phyloP scores from a whole-genome alignment of 1,140 invertebrate genomes.

The Latrodectus geometricus region DNA sequence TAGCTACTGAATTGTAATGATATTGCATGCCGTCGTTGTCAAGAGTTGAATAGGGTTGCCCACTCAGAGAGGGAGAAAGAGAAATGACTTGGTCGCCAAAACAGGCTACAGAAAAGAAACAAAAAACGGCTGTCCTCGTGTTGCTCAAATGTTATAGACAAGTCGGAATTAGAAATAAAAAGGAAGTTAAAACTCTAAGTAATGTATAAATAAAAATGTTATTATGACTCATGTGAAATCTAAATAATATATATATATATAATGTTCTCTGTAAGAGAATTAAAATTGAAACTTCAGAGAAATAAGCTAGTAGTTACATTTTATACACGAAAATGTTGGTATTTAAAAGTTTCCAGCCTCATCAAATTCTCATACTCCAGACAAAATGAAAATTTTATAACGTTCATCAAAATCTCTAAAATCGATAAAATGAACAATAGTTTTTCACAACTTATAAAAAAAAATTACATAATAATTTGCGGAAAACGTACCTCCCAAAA shows the following conservation, averaged over 20 bases:
- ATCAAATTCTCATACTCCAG: no score
- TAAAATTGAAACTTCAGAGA: no score
- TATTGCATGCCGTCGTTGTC: conserved; percentile 31
- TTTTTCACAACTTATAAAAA: no score
- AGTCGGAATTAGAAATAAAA: conserved; percentile 33
- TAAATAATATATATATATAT: conserved; percentile 13
- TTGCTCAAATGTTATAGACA: neutral
- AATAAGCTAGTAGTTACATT: no score
- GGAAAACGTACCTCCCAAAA: no score
- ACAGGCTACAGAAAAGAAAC: neutral
- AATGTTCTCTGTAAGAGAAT: neutral
- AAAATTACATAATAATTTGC: no score
- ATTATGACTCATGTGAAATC: conserved; percentile 11
- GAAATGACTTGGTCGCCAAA: neutral
- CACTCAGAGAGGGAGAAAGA: neutral
- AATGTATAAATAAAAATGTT: neutral
- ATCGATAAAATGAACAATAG: no score
- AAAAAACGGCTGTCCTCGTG: neutral
- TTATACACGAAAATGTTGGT: no score
- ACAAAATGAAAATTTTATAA: no score
- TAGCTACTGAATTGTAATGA: conserved; percentile 32
- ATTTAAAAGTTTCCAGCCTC: no score
- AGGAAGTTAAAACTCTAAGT: conserved; percentile 7
- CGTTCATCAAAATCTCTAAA: no score
- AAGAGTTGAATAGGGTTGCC: conserved; percentile 14